These are phyloP conservation scores for Sphenodon punctatus DNA, from an alignment of 2,797 vertebrate genomes.

Conservation along the genomic window DNA sequence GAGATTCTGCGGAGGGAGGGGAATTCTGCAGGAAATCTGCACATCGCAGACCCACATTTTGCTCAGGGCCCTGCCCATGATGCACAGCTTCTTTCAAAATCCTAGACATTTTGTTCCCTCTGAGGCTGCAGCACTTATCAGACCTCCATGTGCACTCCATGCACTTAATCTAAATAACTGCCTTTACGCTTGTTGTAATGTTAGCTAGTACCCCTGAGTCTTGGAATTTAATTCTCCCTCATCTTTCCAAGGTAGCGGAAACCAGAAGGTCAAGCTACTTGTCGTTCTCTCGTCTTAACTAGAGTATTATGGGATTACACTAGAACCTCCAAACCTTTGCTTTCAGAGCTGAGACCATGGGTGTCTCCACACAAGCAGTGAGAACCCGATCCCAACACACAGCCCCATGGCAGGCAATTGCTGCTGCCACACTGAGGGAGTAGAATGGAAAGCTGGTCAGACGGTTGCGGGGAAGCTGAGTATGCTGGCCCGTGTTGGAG, in stretches of 20 bases:
- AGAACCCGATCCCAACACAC: too few relatives aligned
- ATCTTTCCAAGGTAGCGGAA: background rate
- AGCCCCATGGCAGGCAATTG: too few relatives aligned
- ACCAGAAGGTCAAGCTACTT: background rate
- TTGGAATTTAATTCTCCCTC: background rate
- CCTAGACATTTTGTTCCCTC: background rate
- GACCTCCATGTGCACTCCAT: background rate
- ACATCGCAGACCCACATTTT: too few relatives aligned
- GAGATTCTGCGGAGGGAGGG: too few relatives aligned
- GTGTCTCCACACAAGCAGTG: too few relatives aligned
- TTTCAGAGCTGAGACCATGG: background rate
- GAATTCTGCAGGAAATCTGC: too few relatives aligned
- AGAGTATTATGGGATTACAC: background rate
- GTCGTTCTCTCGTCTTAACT: background rate
- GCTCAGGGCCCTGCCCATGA: too few relatives aligned
- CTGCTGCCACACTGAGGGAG: too few relatives aligned
- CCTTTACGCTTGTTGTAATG: background rate
- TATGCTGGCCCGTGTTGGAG: too few relatives aligned
- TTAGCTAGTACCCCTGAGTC: background rate
- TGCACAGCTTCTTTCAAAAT: background rate
- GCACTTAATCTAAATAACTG: background rate
- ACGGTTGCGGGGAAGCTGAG: too few relatives aligned
- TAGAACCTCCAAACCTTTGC: background rate
- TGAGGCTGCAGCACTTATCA: background rate
- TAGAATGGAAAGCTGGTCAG: too few relatives aligned